phyloP scores from a whole-genome alignment of 2,113 vertebrate species.

The Pandion haliaetus region DNA sequence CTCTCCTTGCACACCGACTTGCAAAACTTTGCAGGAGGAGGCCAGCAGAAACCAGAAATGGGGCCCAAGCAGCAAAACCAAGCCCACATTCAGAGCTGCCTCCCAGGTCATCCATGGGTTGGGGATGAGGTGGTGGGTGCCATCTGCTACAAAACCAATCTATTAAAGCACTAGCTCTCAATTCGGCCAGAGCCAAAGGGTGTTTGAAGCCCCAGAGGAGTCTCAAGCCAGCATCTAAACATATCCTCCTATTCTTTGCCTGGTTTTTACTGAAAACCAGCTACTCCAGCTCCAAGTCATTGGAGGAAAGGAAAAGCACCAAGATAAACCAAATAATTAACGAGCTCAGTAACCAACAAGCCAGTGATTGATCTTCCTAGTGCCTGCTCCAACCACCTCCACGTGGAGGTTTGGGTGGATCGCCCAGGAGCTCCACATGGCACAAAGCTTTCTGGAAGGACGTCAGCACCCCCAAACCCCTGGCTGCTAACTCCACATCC shows the following conservation, averaged over 20 bases:
- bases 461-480: neutral
- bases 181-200: neutral
- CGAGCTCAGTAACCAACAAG: neutral
- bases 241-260: neutral
- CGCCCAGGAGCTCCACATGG: fast-evolving
- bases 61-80: neutral
- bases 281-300: neutral
- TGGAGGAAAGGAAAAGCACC: neutral
- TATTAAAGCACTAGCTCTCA: neutral
- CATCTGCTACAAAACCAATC: neutral
- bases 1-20: neutral
- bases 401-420: fast-evolving
- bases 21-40: neutral
- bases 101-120: fast-evolving
- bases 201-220: neutral
- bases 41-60: neutral
- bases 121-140: fast-evolving
- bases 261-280: neutral
- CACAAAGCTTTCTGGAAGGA: neutral
- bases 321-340: neutral
- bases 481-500: neutral
- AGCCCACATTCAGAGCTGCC: neutral
- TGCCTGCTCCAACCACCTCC: neutral
- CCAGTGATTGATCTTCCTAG: neutral
- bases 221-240: neutral